Conservation (phyloP, 2,797 vertebrate species). For the Alcedo atthis region DNA sequence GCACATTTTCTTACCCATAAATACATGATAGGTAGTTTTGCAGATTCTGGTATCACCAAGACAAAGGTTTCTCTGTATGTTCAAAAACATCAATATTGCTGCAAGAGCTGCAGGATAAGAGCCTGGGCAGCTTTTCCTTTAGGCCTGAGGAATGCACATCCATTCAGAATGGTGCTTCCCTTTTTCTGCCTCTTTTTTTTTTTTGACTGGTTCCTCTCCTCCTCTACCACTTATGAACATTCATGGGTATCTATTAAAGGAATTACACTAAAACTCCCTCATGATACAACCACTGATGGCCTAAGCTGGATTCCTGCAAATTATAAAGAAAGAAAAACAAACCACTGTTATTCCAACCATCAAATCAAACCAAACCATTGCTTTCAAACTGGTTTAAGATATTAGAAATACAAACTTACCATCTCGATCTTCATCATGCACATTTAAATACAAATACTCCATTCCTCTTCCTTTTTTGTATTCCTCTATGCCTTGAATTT, state of each 20-base stretch:
- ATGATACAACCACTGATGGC: background rate
- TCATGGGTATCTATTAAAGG: background rate
- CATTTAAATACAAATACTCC: slow-evolving; percentile 96
- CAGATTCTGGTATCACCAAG: background rate
- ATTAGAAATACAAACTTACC: slow-evolving; percentile 78
- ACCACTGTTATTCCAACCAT: background rate
- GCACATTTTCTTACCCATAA: background rate
- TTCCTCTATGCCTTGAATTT: slow-evolving; percentile 94
- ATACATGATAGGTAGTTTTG: fast-evolving
- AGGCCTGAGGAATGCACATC: background rate
- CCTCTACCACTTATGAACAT: background rate
- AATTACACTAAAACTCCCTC: background rate
- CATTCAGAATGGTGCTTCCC: background rate
- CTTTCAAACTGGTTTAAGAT: background rate
- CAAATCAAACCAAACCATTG: background rate
- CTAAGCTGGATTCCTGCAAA: background rate
- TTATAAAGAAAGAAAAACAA: background rate
- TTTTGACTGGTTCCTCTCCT: background rate
- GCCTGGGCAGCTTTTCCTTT: background rate
- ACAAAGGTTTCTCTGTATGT: background rate
- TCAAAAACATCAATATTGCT: background rate
- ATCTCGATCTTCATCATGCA: slow-evolving; percentile 96
- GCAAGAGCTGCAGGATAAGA: background rate
- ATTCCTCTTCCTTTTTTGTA: slow-evolving; percentile 98
- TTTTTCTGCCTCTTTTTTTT: background rate